phyloP scores from a whole-genome alignment of 2,888 invertebrate genomes.

The Zelleria hepariella region DNA sequence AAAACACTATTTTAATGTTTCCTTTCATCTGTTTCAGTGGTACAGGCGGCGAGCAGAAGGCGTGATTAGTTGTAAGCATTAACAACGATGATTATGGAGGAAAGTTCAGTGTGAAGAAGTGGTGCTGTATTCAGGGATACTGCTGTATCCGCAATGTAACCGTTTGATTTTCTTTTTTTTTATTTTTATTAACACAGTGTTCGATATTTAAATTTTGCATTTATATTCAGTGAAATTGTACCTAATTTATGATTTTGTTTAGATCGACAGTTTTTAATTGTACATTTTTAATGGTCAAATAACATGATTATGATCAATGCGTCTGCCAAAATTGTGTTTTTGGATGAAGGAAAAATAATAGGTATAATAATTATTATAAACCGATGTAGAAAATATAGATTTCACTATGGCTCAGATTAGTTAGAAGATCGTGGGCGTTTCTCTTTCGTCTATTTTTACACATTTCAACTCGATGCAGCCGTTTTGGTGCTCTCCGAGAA shows the following conservation, averaged over 20 bases:
- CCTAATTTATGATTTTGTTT: not conserved
- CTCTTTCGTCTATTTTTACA: not conserved
- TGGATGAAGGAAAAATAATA: not conserved
- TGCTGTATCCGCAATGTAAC: not conserved
- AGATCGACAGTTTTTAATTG: not conserved
- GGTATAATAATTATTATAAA: conserved; percentile 19
- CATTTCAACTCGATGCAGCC: conserved; percentile 35
- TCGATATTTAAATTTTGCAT: not conserved
- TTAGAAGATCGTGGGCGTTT: not conserved
- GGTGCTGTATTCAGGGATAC: not conserved
- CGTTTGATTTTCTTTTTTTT: not conserved
- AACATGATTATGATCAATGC: not conserved
- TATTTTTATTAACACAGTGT: not conserved
- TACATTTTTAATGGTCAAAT: not conserved
- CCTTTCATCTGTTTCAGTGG: not conserved
- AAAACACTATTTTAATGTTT: not conserved
- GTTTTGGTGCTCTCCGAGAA: conserved; percentile 48
- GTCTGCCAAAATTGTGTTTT: not conserved
- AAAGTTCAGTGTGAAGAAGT: not conserved
- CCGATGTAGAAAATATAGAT: not conserved
- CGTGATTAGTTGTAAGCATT: conserved; percentile 18
- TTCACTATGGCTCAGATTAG: not conserved
- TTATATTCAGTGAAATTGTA: not conserved
- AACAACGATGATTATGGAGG: conserved; percentile 20
- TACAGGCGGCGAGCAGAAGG: conserved; percentile 17